phyloP scores from a whole-genome alignment of 2,113 vertebrate species.

The Mandrillus leucophaeus region DNA sequence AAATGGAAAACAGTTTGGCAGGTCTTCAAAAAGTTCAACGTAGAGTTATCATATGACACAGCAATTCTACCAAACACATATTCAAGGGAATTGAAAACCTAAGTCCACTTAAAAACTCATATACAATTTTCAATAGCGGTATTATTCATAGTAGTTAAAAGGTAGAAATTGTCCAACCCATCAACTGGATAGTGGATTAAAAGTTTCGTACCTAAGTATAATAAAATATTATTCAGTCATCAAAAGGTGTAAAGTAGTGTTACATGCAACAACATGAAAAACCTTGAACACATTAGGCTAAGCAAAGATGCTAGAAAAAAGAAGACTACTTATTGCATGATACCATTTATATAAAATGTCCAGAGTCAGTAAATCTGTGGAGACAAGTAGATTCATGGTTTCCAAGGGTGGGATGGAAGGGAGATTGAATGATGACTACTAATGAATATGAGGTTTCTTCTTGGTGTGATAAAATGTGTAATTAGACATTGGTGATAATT shows the following conservation, averaged over 20 bases:
- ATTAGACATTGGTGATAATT: not conserved
- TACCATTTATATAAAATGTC: not conserved
- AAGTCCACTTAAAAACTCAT: not conserved
- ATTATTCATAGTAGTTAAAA: not conserved
- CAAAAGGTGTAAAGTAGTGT: not conserved
- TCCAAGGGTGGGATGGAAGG: not conserved
- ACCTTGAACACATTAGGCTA: not conserved
- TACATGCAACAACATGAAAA: not conserved
- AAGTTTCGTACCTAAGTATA: not conserved
- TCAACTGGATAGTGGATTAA: not conserved
- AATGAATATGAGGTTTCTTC: not conserved
- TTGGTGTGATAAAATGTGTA: not conserved
- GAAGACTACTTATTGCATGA: not conserved
- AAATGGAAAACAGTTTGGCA: not conserved
- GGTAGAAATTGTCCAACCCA: not conserved
- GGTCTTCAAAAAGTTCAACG: slow-evolving; percentile 25
- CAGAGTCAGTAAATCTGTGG: not conserved
- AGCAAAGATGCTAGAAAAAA: not conserved
- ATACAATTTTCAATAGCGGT: not conserved
- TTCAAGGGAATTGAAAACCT: not conserved
- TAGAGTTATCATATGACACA: not conserved
- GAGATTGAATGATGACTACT: not conserved
- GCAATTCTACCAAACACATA: not conserved
- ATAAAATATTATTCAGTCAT: not conserved
- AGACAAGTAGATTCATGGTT: not conserved